A percentile compares a stretch with the other conserved stretches of the same genome.
phyloP scores from a whole-genome alignment of 2,888 invertebrate species.

The Penaeus monodon region DNA sequence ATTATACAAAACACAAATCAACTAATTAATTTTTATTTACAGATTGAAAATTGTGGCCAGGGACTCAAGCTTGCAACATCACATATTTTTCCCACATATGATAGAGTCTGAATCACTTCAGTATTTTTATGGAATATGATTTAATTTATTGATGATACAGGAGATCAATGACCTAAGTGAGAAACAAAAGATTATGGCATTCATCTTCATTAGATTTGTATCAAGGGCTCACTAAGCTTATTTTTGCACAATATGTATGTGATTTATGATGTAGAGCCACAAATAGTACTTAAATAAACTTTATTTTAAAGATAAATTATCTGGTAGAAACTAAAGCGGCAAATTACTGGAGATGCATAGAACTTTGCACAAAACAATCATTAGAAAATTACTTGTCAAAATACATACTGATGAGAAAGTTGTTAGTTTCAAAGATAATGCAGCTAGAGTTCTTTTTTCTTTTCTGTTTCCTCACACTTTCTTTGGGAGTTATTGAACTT shows the following conservation, averaged over 20 bases:
- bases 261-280: slow-evolving; percentile 36
- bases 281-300: slow-evolving; percentile 47
- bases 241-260: slow-evolving; percentile 46
- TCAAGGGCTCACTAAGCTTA: slow-evolving; percentile 39
- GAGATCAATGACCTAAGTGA: no score
- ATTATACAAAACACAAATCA: background rate
- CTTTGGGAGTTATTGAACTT: no score
- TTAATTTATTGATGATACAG: no score
- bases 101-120: no score
- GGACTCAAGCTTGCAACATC: slow-evolving; percentile 5
- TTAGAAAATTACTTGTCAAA: slow-evolving; percentile 5
- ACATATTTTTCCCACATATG: no score
- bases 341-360: slow-evolving; percentile 5
- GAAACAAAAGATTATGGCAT: no score
- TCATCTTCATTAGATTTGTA: background rate
- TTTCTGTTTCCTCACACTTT: background rate
- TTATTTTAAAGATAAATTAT: slow-evolving; percentile 8
- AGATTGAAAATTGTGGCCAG: slow-evolving; percentile 21
- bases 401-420: no score
- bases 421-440: background rate
- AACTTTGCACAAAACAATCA: slow-evolving; percentile 33
- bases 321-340: slow-evolving; percentile 1
- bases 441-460: slow-evolving; percentile 3
- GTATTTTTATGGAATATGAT: no score
- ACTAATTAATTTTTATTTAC: background rate